phyloP scores from a whole-genome alignment of 2,113 vertebrate species.

The Corydoras sp. region DNA sequence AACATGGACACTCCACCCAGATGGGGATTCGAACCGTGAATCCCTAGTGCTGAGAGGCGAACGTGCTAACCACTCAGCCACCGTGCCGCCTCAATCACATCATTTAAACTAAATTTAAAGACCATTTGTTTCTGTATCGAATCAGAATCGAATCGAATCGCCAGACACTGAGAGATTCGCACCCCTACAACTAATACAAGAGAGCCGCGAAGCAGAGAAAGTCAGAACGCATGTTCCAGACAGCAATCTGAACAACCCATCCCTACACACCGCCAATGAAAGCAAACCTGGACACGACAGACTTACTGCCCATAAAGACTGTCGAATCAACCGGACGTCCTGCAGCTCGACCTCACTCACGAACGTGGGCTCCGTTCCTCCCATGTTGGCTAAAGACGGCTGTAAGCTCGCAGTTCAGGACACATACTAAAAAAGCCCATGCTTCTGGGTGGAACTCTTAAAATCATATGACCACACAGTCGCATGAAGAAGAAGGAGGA shows the following conservation, averaged over 20 bases:
- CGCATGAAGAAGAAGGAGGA: neutral
- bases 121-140: too few relatives aligned
- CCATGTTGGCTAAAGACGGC: constrained; percentile 39
- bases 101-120: too few relatives aligned
- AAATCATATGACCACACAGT: constrained; percentile 19
- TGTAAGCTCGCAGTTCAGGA: neutral
- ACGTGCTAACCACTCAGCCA: too few relatives aligned
- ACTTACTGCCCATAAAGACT: constrained; percentile 69
- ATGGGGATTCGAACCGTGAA: too few relatives aligned
- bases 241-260: neutral
- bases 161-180: too few relatives aligned
- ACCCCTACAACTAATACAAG: neutral
- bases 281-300: constrained; percentile 25
- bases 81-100: too few relatives aligned
- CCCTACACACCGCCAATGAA: neutral
- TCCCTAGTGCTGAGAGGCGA: too few relatives aligned
- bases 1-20: too few relatives aligned
- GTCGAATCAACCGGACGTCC: constrained; percentile 59
- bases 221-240: neutral
- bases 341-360: constrained; percentile 59
- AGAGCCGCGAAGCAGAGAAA: too few relatives aligned
- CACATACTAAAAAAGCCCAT: neutral
- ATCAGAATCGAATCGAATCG: too few relatives aligned
- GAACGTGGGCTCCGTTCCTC: constrained; percentile 48
- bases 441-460: neutral